phyloP scores from a whole-genome alignment of 2,113 vertebrate genomes.

The Ctenodactylus gundi region DNA sequence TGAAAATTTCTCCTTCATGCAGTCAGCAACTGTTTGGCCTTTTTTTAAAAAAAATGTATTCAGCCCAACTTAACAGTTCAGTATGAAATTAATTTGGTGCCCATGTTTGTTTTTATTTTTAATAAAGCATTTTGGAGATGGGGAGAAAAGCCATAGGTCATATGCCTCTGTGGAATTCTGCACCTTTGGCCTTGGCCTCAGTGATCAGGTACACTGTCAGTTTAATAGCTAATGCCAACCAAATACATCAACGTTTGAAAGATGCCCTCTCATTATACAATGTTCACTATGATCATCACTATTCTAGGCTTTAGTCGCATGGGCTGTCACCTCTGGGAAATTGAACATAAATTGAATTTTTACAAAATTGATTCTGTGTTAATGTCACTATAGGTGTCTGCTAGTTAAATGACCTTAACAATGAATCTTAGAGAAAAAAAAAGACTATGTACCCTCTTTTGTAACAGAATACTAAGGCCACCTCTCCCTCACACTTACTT shows the following conservation, averaged over 20 bases:
- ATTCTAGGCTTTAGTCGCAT: not conserved
- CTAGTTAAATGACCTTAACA: slow-evolving; percentile 37
- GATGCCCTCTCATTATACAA: slow-evolving; percentile 29
- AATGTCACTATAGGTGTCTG: not conserved
- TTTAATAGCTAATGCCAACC: slow-evolving; percentile 16
- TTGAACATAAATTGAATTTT: slow-evolving; percentile 30
- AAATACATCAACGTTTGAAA: slow-evolving; percentile 46
- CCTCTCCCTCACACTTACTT: not conserved
- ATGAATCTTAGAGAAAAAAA: slow-evolving; percentile 46
- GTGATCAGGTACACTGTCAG: not conserved
- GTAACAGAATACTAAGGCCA: not conserved
- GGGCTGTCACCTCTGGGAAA: slow-evolving; percentile 35
- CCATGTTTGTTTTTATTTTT: slow-evolving; percentile 51
- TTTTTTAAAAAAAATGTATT: not conserved
- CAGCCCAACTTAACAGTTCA: slow-evolving; percentile 28
- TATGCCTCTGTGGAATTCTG: not conserved
- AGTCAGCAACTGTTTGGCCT: slow-evolving; percentile 45
- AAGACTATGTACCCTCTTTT: not conserved
- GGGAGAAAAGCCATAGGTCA: not conserved
- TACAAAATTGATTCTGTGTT: slow-evolving; percentile 43
- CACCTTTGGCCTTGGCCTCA: not conserved
- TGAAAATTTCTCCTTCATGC: slow-evolving; percentile 55
- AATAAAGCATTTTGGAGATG: not conserved
- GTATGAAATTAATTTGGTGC: slow-evolving; percentile 39
- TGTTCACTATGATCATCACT: not conserved